Evolutionary conservation across 1,140 invertebrate genomes (phyloP).

Genomic region (Aphidius ervi): DNA sequence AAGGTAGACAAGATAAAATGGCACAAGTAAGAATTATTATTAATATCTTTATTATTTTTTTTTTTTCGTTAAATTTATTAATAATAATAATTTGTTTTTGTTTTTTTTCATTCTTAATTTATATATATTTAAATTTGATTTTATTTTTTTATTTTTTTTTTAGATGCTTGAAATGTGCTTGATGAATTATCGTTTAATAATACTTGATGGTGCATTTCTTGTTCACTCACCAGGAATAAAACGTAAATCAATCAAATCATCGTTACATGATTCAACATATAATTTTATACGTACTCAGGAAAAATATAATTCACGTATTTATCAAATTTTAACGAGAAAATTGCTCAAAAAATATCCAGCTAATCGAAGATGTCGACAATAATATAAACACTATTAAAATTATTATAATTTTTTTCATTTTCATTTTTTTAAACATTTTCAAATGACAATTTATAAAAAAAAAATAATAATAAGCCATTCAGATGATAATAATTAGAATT

Average conservation of each 20-base stretch:
- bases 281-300: constrained; percentile 53
- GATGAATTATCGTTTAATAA: constrained; percentile 68
- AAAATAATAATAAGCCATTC: neutral
- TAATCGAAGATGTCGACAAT: constrained; percentile 57
- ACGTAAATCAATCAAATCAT: constrained; percentile 42
- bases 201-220: constrained; percentile 75
- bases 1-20: constrained; percentile 83
- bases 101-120: constrained; percentile 6
- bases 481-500: neutral
- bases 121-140: constrained; percentile 12
- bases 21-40: constrained; percentile 60
- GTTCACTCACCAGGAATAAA: constrained; percentile 73
- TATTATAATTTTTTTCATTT: too few relatives aligned
- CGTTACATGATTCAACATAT: constrained; percentile 25
- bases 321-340: constrained; percentile 58
- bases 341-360: constrained; percentile 57
- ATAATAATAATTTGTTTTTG: constrained; percentile 10
- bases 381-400: constrained; percentile 11
- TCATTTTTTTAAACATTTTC: neutral
- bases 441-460: neutral
- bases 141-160: constrained; percentile 4
- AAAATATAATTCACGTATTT: constrained; percentile 59
- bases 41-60: neutral
- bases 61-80: constrained; percentile 12
- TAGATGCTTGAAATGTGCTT: constrained; percentile 80